Evolutionary conservation across 2,888 invertebrate genomes (phyloP).

Genomic region (Dione vanillae): DNA sequence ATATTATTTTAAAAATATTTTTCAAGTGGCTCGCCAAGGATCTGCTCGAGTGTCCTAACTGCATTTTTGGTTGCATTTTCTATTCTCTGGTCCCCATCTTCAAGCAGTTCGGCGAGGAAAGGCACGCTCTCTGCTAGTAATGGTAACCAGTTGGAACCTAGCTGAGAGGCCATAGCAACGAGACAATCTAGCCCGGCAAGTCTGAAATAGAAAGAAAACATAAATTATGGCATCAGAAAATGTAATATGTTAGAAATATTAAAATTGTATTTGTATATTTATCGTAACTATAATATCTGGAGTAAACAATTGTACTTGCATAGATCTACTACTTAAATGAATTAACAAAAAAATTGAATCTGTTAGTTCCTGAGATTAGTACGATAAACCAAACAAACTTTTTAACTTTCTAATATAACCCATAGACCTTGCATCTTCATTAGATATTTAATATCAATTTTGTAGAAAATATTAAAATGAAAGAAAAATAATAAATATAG

Average conservation of each 20-base stretch:
- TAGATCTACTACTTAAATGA: too few species aligned
- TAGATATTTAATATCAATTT: too few species aligned
- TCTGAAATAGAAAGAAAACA: constrained; percentile 62
- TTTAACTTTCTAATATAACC: too few species aligned
- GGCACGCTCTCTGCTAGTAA: constrained; percentile 96
- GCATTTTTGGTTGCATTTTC: constrained; percentile 92
- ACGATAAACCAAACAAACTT: too few species aligned
- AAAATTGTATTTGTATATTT: too few species aligned
- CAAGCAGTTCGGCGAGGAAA: constrained; percentile 95
- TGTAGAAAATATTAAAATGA: neutral
- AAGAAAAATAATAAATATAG: neutral
- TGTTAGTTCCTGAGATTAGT: too few species aligned
- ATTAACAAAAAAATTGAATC: too few species aligned
- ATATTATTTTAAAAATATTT: constrained; percentile 88
- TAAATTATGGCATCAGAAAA: too few species aligned
- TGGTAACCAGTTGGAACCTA: constrained; percentile 95
- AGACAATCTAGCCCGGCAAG: constrained; percentile 88
- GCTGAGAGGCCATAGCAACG: constrained; percentile 91
- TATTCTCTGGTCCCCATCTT: constrained; percentile 93
- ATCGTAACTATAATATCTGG: too few species aligned
- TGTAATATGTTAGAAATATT: too few species aligned
- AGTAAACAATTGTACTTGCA: too few species aligned
- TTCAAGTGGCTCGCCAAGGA: constrained; percentile 95
- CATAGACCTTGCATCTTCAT: too few species aligned
- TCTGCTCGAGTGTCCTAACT: constrained; percentile 92